Evolutionary conservation across 2,888 invertebrate genomes (phyloP).

Genomic region (Pammene fasciana): DNA sequence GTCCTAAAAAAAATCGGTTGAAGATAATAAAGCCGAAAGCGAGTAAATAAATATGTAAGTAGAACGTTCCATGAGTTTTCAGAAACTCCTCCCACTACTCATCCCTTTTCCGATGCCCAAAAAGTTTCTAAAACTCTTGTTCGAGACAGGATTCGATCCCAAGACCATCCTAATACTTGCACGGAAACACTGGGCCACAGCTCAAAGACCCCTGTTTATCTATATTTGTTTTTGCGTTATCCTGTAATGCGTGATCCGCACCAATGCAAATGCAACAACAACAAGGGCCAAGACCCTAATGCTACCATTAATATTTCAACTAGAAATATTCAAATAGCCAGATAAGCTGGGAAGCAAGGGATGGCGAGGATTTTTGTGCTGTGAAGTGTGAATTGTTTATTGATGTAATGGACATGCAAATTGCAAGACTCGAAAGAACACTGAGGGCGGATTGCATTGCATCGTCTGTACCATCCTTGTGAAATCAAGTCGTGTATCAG

Average conservation of each 20-base stretch:
- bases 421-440: conserved; percentile 2
- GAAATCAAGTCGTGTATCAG: no score
- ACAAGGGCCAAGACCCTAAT: conserved; percentile 81
- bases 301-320: conserved; percentile 81
- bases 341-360: conserved; percentile 49
- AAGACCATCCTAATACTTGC: neutral
- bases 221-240: conserved; percentile 81
- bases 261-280: conserved; percentile 76
- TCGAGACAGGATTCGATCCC: neutral
- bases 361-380: conserved; percentile 18
- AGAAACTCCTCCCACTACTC: neutral
- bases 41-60: no score
- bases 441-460: neutral
- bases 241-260: conserved; percentile 64
- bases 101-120: neutral
- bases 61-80: neutral
- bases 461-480: no score
- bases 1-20: no score
- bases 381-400: conserved; percentile 21
- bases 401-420: conserved; percentile 31
- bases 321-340: conserved; percentile 72
- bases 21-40: no score
- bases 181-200: neutral
- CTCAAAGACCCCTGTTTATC: conserved; percentile 61
- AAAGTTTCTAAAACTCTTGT: neutral